Evolutionary conservation across 2,113 vertebrate species (phyloP).

Genomic region (Ranitomeya imitator): DNA sequence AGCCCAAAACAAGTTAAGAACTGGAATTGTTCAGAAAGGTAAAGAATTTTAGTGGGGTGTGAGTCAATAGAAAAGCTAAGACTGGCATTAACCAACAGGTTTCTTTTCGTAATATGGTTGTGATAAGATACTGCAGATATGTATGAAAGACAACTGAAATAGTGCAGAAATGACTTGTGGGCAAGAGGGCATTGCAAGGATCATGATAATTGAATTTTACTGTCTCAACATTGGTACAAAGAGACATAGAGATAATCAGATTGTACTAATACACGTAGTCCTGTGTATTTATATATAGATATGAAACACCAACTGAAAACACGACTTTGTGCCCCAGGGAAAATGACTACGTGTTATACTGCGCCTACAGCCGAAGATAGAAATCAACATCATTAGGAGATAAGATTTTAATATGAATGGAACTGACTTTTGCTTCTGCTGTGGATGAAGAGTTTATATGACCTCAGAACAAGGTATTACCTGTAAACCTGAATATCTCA

Average conservation of each 20-base stretch:
- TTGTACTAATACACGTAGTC: not conserved
- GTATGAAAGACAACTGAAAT: not conserved
- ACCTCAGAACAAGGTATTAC: not conserved
- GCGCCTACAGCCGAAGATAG: not conserved
- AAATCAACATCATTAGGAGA: constrained; percentile 12
- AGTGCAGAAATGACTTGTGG: not conserved
- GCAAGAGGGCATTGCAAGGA: not conserved
- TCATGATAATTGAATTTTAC: not conserved
- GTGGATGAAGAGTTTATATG: not conserved
- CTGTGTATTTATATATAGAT: constrained; percentile 12
- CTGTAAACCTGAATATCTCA: not conserved
- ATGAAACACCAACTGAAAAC: constrained; percentile 5
- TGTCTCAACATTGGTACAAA: not conserved
- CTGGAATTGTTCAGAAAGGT: too few relatives aligned
- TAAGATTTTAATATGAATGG: constrained; percentile 2
- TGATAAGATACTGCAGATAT: not conserved
- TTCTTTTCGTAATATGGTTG: not conserved
- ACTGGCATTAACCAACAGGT: not conserved
- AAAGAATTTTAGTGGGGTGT: not conserved
- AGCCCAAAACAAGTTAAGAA: too few relatives aligned
- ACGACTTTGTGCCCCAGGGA: not conserved
- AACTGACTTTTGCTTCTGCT: not conserved
- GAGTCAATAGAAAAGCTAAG: not conserved
- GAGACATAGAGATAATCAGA: not conserved
- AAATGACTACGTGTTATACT: constrained; percentile 1